Evolutionary conservation across 2,888 invertebrate species (phyloP), one percentile per base, ranked within the genome.

Genomic region (Eupithecia subumbrata): DNA sequence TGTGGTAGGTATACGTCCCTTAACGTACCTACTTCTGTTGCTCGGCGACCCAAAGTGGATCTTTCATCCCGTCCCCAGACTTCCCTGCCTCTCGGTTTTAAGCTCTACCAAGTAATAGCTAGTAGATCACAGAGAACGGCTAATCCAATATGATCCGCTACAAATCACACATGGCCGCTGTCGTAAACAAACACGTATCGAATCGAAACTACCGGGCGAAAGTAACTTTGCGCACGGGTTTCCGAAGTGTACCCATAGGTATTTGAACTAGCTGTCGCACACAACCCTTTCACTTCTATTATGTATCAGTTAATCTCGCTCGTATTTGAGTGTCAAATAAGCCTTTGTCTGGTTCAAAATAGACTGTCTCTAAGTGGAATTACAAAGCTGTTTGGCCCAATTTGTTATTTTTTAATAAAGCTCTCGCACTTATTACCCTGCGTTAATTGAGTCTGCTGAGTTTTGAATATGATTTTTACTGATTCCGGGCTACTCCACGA

Each of bases 191-290:
- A n/a, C 52, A 52, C n/a, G n/a, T 11, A 52, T 52, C n/a, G n/a
- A n/a, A 52, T n/a, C 11, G 52, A 52, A n/a, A 52, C 52, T 52
- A 48, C 48, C 18, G 8, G n/a, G 52, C 52, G 52, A 52, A 52
- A 52, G 52, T 52, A n/a, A 52, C n/a, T 52, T 18, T 52, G 52
- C n/a, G 3, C n/a, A n/a, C 52, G n/a, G 52, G 52, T 52, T n/a
- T 52, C n/a, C 48, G 8, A 48, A 48, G n/a, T 11, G 52, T n/a
- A 48, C 52, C n/a, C n/a, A 52, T 48, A 18, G 18, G 18, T 48
- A 48, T 48, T 52, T 52, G 52, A n/a, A 52, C n/a, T 52, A 52
- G 52, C 52, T 52, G 52, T 52, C 52, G n/a, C 52, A 52, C 52
- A n/a, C 48, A 48, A 48, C n/a, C 52, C 52, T 22, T 56, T 56